Conservation (phyloP, 2,113 vertebrate genomes). For the Poeciliopsis turrubarensis region DNA sequence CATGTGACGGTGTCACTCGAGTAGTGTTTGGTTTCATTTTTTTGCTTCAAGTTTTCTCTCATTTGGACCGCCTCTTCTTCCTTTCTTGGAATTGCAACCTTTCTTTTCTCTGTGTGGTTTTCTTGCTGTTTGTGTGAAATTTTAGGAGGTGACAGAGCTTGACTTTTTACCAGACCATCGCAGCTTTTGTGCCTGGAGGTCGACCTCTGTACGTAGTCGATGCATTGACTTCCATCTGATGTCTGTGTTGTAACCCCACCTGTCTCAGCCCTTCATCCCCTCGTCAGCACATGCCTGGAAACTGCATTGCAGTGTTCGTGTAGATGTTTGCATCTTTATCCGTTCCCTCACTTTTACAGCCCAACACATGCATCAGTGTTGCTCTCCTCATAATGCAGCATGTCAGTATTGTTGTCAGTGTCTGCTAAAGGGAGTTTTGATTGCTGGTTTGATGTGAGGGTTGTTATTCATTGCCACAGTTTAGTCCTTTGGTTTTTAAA, state of each 20-base stretch:
- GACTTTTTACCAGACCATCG: conserved; percentile 66
- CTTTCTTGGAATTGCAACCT: conserved; percentile 29
- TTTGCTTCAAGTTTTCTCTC: conserved; percentile 1
- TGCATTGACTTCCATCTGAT: conserved; percentile 54
- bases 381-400: conserved; percentile 35
- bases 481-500: not conserved
- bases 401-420: conserved; percentile 29
- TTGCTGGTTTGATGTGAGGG: conserved; percentile 27
- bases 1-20: conserved; percentile 3
- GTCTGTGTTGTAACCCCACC: conserved; percentile 44
- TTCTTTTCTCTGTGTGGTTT: conserved; percentile 49
- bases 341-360: conserved; percentile 26
- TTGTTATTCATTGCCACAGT: not conserved
- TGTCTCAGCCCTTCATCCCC: conserved; percentile 11
- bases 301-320: conserved; percentile 58
- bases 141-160: conserved; percentile 72
- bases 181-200: conserved; percentile 78
- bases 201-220: conserved; percentile 72
- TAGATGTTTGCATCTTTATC: conserved; percentile 25
- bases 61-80: not conserved
- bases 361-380: conserved; percentile 30
- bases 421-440: conserved; percentile 11
- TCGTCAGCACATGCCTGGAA: conserved; percentile 23
- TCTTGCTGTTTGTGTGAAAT: conserved; percentile 60
- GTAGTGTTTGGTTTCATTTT: conserved; percentile 9